Evolutionary conservation across 2,797 vertebrate species (phyloP).

Genomic region (Crax fasciolata): DNA sequence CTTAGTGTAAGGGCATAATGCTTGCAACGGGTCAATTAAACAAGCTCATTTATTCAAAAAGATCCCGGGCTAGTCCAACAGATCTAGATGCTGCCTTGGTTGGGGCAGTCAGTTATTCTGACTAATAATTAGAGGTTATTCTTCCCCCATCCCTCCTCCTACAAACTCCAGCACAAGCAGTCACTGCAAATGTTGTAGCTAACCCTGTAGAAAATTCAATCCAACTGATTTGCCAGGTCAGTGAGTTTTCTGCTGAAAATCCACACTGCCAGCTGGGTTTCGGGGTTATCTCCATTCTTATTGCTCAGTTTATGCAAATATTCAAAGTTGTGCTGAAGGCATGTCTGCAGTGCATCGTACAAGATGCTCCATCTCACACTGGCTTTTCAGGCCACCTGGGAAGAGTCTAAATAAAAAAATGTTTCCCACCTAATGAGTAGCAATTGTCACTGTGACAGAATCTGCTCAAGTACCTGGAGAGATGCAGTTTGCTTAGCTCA

Average conservation of each 20-base stretch:
- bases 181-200: background rate
- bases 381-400: background rate
- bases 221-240: background rate
- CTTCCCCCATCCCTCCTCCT: background rate
- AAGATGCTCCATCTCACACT: background rate
- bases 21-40: background rate
- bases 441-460: background rate
- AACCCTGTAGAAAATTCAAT: background rate
- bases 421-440: background rate
- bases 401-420: background rate
- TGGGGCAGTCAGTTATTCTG: background rate
- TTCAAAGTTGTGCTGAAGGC: background rate
- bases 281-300: background rate
- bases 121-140: background rate
- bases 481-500: background rate
- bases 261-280: background rate
- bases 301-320: background rate
- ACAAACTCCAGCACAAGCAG: background rate
- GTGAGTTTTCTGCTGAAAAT: background rate
- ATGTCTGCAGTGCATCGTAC: background rate
- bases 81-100: background rate
- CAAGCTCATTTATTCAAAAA: background rate
- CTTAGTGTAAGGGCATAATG: background rate
- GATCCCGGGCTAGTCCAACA: background rate
- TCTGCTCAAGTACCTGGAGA: background rate